Evolutionary conservation across 2,113 vertebrate species (phyloP), one percentile per base, ranked within the genome.

Genomic region (Chroicocephalus ridibundus): DNA sequence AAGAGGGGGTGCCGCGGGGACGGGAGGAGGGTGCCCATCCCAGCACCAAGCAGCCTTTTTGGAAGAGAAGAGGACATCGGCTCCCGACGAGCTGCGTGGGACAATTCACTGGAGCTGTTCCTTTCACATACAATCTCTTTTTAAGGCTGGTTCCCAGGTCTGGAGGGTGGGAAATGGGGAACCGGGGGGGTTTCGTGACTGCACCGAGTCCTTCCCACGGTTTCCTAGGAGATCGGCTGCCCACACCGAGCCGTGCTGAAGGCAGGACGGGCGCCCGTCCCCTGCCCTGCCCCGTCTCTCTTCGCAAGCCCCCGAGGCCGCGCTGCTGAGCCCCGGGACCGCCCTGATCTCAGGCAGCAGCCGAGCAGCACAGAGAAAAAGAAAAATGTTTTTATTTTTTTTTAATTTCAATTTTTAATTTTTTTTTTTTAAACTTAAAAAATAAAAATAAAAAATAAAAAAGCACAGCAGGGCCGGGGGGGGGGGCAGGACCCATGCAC

Each of bases 81-180:
- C 32, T 19, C 69, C 49, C 0, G 0, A 3, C 6, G 3, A 1
- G 0, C 29, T 11, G 1, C 4, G 0, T 0, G 2, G 44, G 52
- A 13, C 15, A 10, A 24, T 10, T 69, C 21, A 15, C 55, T 5
- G 6, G 38, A 29, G 46, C 13, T 71, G 69, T 0, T 2, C 15
- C 40, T n/a, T 60, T 2, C 42, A 17, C 2, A 1, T 0, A 0
- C 2, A 0, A 10, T 14, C 71, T 32, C 32, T 75, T 84, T 82
- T 60, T 29, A 11, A 90, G 52, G 11, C 38, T 64, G 65, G 11
- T 77, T 88, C 22, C 47, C n/a, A 17, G 24, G 46, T 60, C 51
- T 65, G 49, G 36, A 66, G 51, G 34, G 36, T n/a, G 36, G 86
- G 54, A 52, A 85, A 92, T 44, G 65, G 65, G 85, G 70, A 64